phyloP scores from a whole-genome alignment of 37 sponge, comb jelly and placozoan species.

The Crambe crambe region DNA sequence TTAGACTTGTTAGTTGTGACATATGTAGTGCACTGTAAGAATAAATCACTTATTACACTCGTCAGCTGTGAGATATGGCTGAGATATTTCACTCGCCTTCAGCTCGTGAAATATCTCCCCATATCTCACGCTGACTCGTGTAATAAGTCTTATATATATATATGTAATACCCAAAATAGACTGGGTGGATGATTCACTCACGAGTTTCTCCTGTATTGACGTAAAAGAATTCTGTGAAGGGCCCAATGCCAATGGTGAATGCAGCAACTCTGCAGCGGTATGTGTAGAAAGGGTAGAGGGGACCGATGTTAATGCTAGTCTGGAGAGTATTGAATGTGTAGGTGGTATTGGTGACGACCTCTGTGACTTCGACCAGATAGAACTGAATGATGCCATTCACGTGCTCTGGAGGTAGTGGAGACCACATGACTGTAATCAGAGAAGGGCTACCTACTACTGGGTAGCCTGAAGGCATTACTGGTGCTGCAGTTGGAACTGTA shows the following conservation, averaged over 20 bases:
- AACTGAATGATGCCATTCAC: constrained; percentile 27
- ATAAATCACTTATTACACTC: too few species aligned
- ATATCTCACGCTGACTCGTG: too few species aligned
- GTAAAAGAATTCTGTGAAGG: neutral
- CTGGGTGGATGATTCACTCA: neutral
- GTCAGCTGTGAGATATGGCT: too few species aligned
- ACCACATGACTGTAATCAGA: constrained; percentile 14
- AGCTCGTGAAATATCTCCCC: too few species aligned
- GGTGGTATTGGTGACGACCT: neutral
- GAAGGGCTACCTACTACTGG: neutral
- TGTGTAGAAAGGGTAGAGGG: constrained; percentile 47
- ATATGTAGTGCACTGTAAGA: too few species aligned
- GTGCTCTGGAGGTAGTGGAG: constrained; percentile 12
- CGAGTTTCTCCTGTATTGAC: neutral
- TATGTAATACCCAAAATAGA: too few species aligned
- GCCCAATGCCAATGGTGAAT: constrained; percentile 24
- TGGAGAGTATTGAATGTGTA: neutral
- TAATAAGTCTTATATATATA: too few species aligned
- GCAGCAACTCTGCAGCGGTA: constrained; percentile 35
- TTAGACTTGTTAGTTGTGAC: too few species aligned
- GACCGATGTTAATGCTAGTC: neutral
- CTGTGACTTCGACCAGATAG: constrained; percentile 1
- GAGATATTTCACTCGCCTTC: too few species aligned
- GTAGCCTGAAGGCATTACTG: neutral
- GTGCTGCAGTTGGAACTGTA: neutral